Base-by-base conservation (phyloP, 2,888 invertebrate genomes). In the Coleophora deauratella region DNA sequence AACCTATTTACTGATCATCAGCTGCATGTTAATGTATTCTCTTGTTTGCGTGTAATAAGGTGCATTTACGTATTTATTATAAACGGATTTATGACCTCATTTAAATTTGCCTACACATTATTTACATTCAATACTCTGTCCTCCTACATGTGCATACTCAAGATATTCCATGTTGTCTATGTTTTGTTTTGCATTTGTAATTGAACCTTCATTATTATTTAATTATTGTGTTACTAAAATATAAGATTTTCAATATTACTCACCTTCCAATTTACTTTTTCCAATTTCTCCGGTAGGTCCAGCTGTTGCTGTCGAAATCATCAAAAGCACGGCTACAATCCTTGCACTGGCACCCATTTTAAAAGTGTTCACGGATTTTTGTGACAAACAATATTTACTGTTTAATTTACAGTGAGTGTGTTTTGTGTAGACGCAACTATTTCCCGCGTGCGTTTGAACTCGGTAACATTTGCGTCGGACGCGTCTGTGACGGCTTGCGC, bases 311-410 rank as follows among this genome's bases (percentile, higher is more conserved):
- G 68, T 67, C 53, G 79, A 72, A 63, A 81, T 57, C 58, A 80
- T 62, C 33, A 81, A 67, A 62, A 80, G 66, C 55, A 73, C 55
- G 56, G 72, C 57, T 56, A 61, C 53, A 72, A 78, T 77, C 76
- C 77, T 71, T 58, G 68, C 84, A 82, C 84, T 73, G 59, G 65
- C 80, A 82, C 79, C 76, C 84, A 85, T 84, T 62, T 66, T 72
- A 54, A 45, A 21, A 57, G 55, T 59, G 49, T 54, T 55, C 62
- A 66, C 66, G 52, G 51, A 44, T 51, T 46, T 51, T 46, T 47
- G 51, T 44, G 34, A 46, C 3, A 6, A 21, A 21, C 21, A 6
- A 21, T 21, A 21, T 6, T 21, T 21, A 4, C 6, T 21, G 21
- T n/a, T n/a, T n/a, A 21, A 21, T 21, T 21, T 21, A 4, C 21